Evolutionary conservation across 2,888 invertebrate genomes (phyloP).

Genomic region (Callyntrura sp.): DNA sequence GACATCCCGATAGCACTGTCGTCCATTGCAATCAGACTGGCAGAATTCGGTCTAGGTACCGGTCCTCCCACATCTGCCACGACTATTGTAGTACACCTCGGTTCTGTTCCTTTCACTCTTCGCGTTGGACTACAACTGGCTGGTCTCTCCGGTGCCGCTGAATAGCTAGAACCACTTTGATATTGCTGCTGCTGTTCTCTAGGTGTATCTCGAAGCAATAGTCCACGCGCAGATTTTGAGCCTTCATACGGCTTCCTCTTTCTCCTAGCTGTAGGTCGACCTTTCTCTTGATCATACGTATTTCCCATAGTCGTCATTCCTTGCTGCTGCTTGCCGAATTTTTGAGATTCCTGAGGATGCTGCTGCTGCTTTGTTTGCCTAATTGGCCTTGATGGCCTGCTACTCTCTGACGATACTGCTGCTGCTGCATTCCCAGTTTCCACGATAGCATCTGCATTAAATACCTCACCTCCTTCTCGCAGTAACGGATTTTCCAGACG

Average conservation of each 20-base stretch:
- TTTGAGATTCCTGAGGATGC: slow-evolving; percentile 60
- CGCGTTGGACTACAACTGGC: slow-evolving; percentile 79
- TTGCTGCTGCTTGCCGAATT: slow-evolving; percentile 35
- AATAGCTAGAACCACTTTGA: slow-evolving; percentile 9
- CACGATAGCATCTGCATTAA: slow-evolving; percentile 29
- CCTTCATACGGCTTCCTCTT: slow-evolving; percentile 76
- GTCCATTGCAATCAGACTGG: slow-evolving; percentile 62
- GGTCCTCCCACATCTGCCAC: slow-evolving; percentile 10
- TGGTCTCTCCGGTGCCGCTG: slow-evolving; percentile 65
- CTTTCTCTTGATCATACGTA: slow-evolving; percentile 47
- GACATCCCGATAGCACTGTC: slow-evolving; percentile 58
- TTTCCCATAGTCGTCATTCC: slow-evolving; percentile 5
- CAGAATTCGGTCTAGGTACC: slow-evolving; percentile 73
- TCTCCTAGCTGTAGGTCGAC: slow-evolving; percentile 62
- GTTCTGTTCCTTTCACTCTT: slow-evolving; percentile 52
- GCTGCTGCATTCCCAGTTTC: slow-evolving; percentile 58
- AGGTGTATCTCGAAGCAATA: slow-evolving; percentile 53
- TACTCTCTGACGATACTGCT: slow-evolving; percentile 5
- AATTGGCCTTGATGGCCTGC: slow-evolving; percentile 74
- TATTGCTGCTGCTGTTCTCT: slow-evolving; percentile 51
- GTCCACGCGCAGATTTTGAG: slow-evolving; percentile 72
- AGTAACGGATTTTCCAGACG: slow-evolving; percentile 69
- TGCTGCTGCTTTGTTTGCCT: slow-evolving; percentile 66
- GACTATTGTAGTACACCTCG: slow-evolving; percentile 22
- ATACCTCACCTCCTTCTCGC: slow-evolving; percentile 34